Evolutionary conservation across 2,888 invertebrate species (phyloP), one percentile per base, ranked within the genome.

Genomic region (Drosophila histrio): DNA sequence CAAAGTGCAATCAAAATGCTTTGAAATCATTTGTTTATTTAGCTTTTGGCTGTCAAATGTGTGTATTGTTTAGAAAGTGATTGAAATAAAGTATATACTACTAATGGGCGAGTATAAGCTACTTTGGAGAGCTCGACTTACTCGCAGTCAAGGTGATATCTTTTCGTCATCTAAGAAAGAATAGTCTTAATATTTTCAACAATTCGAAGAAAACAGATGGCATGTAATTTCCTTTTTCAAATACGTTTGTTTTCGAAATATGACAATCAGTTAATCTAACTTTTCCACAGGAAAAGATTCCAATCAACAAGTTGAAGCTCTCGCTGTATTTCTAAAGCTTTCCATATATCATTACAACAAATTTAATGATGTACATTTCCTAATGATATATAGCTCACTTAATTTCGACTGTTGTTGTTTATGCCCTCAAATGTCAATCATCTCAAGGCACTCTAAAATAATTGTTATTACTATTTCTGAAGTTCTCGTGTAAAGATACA

Each of bases 401-500:
- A 56, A 34, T 24, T 15, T 8, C 11, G 7, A 1, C 13, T 9
- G 6, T 13, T 9, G 22, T 38, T 32, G 54, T 32, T 32, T 30
- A 2, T 3, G 6, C 11, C 17, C 21, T 5, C 39, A 24, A 49
- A 17, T 22, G n/a, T 59, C 39, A 15, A 39, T 22, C 19, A 47
- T 49, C 32, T 26, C 34, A 26, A 19, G 53, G 13, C 43, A 67
- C 38, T 50, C 62, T 39, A 41, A 19, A 17, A 21, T 57, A 62
- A 34, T 9, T 34, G 22, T 43, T 47, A 49, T 36, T 28, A 69
- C 57, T 39, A 49, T 21, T 47, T 60, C 21, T 52, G 50, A 62
- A 61, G 50, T 52, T 59, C 15, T 46, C 84, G 68, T 83, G 81
- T 60, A 28, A 36, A 34, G 19, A 38, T 38, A 66, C 21, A 57